Conservation (phyloP, 2,888 invertebrate genomes). For the Limnephilus marmoratus region DNA sequence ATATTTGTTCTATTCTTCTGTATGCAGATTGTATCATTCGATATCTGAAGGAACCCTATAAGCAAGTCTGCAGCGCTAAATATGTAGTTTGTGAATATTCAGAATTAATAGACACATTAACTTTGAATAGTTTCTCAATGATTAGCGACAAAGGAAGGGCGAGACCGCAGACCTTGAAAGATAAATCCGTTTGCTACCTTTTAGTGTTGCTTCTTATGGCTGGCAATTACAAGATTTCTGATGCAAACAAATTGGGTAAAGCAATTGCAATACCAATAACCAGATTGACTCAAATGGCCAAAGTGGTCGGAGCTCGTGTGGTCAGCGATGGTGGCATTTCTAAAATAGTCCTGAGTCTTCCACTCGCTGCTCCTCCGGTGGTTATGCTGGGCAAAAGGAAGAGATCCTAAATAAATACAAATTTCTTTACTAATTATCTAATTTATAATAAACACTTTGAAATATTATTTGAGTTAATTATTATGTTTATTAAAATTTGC, state of each 20-base stretch:
- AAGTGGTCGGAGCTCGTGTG: slow-evolving; percentile 59
- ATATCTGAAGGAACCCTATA: slow-evolving; percentile 61
- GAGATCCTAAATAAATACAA: not conserved
- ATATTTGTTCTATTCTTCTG: slow-evolving; percentile 52
- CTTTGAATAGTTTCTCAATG: slow-evolving; percentile 61
- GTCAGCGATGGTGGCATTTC: slow-evolving; percentile 13
- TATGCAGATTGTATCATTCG: slow-evolving; percentile 63
- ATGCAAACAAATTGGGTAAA: slow-evolving; percentile 50
- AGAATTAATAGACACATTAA: slow-evolving; percentile 54
- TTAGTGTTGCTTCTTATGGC: slow-evolving; percentile 57
- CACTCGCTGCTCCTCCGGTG: slow-evolving; percentile 52
- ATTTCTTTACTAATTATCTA: not conserved
- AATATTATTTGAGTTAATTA: not conserved
- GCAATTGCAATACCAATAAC: slow-evolving; percentile 40
- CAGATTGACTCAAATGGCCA: slow-evolving; percentile 59
- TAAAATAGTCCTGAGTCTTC: slow-evolving; percentile 60
- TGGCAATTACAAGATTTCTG: slow-evolving; percentile 52
- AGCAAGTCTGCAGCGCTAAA: slow-evolving; percentile 36
- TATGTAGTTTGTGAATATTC: slow-evolving; percentile 62
- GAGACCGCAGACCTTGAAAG: slow-evolving; percentile 60
- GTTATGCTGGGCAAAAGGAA: not conserved
- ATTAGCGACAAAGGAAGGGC: slow-evolving; percentile 61
- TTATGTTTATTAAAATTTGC: not conserved
- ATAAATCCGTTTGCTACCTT: slow-evolving; percentile 61
- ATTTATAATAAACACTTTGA: not conserved